phyloP scores from a whole-genome alignment of 2,113 vertebrate genomes.

The Cynoglossus semilaevis region DNA sequence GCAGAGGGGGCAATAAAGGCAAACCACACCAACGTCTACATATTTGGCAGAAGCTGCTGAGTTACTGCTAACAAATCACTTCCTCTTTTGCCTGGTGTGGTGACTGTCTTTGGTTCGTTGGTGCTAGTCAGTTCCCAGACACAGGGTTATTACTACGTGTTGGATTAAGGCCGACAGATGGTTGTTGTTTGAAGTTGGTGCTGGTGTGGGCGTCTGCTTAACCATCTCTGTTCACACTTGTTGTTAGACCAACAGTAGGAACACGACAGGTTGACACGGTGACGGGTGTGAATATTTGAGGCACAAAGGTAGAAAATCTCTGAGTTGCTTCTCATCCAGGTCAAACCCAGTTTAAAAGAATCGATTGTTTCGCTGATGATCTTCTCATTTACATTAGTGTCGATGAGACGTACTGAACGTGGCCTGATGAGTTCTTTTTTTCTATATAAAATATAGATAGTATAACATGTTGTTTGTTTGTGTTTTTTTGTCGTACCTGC shows the following conservation, averaged over 20 bases:
- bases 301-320: constrained; percentile 1
- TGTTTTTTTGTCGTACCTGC: no score
- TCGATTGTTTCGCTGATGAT: no score
- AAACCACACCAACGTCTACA: neutral
- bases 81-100: constrained; percentile 16
- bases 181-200: constrained; percentile 2
- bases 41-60: constrained; percentile 27
- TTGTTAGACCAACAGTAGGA: constrained; percentile 3
- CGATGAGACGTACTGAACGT: no score
- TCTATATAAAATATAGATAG: no score
- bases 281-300: neutral
- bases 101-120: constrained; percentile 57
- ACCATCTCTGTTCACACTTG: no score
- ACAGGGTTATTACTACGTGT: constrained; percentile 22
- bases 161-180: neutral
- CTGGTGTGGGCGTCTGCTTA: no score
- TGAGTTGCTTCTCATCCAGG: neutral
- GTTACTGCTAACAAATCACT: constrained; percentile 10
- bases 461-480: no score
- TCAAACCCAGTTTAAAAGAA: no score
- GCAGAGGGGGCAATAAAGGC: no score
- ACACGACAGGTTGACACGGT: neutral
- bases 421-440: no score
- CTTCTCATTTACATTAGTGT: no score
- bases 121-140: constrained; percentile 29